A percentile compares a stretch with the other conserved stretches of the same genome.
Conservation (phyloP, 1,140 invertebrate species). For the Eumeta japonica region DNA sequence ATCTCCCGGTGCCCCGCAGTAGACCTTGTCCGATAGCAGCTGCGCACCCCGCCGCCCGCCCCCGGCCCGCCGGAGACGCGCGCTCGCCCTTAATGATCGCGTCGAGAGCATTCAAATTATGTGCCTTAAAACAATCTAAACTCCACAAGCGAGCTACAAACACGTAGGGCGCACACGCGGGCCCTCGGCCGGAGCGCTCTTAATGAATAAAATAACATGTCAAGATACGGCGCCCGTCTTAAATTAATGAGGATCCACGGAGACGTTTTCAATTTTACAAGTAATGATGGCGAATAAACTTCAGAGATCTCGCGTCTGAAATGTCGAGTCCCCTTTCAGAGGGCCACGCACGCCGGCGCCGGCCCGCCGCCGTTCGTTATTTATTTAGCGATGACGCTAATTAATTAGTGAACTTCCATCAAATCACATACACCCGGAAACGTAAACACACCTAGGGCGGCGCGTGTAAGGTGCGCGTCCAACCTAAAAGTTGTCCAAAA, state of each 20-base stretch:
- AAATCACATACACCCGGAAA: too few species aligned
- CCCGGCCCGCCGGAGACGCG: too few species aligned
- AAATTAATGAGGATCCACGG: slow-evolving; percentile 53
- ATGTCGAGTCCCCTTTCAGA: background rate
- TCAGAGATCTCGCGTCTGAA: slow-evolving; percentile 19
- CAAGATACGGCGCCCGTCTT: slow-evolving; percentile 54
- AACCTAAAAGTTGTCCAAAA: too few species aligned
- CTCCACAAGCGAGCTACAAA: slow-evolving; percentile 33
- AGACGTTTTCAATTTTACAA: slow-evolving; percentile 54
- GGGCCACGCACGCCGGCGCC: background rate
- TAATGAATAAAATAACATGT: slow-evolving; percentile 57
- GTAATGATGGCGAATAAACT: slow-evolving; percentile 50
- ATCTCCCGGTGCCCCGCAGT: too few species aligned
- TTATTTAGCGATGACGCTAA: too few species aligned
- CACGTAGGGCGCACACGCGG: too few species aligned
- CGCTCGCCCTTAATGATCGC: slow-evolving; percentile 52
- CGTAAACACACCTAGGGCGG: too few species aligned
- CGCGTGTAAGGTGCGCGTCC: too few species aligned
- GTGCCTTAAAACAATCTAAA: slow-evolving; percentile 47
- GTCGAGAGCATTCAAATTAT: slow-evolving; percentile 50
- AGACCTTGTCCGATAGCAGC: too few species aligned
- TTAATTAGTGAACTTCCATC: too few species aligned
- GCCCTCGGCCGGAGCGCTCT: slow-evolving; percentile 38
- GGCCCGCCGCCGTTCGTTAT: background rate
- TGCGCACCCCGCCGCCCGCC: slow-evolving; percentile 16